These are phyloP conservation scores for Suillia variegata DNA, from an alignment of 2,888 invertebrate genomes.

Conservation along the genomic window DNA sequence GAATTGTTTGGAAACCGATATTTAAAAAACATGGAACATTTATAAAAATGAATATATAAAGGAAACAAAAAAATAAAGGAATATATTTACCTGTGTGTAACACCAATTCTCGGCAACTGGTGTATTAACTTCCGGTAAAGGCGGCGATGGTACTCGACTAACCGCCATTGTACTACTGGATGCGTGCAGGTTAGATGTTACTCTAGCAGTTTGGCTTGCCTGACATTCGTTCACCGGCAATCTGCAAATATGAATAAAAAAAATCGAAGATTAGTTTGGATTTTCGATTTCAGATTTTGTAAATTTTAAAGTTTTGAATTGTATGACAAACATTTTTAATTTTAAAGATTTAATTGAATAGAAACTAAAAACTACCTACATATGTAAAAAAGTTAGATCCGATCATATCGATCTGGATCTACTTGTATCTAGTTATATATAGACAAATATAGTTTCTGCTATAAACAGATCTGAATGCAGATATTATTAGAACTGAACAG, in stretches of 20 bases:
- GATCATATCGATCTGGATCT: too few species aligned
- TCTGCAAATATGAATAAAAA: slow-evolving; percentile 66
- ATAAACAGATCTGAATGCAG: too few species aligned
- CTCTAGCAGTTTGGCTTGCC: slow-evolving; percentile 84
- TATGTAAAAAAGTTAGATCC: too few species aligned
- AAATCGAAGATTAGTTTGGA: slow-evolving; percentile 11
- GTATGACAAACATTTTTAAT: too few species aligned
- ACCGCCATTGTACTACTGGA: slow-evolving; percentile 92
- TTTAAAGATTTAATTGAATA: too few species aligned
- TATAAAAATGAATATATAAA: slow-evolving; percentile 17
- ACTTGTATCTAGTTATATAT: too few species aligned
- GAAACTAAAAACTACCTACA: too few species aligned
- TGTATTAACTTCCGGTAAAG: slow-evolving; percentile 92
- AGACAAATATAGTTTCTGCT: too few species aligned
- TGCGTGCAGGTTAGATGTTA: slow-evolving; percentile 79
- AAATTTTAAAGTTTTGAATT: too few species aligned
- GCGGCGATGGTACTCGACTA: slow-evolving; percentile 95
- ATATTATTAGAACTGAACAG: too few species aligned
- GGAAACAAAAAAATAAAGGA: not conserved
- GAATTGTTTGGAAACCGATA: not conserved
- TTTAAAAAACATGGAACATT: not conserved
- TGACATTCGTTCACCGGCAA: slow-evolving; percentile 80
- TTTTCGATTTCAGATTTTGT: not conserved
- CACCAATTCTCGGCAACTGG: slow-evolving; percentile 99
- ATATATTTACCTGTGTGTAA: slow-evolving; percentile 88